phyloP scores from a whole-genome alignment of 2,113 vertebrate species.

The Speoplatyrhinus poulsoni region DNA sequence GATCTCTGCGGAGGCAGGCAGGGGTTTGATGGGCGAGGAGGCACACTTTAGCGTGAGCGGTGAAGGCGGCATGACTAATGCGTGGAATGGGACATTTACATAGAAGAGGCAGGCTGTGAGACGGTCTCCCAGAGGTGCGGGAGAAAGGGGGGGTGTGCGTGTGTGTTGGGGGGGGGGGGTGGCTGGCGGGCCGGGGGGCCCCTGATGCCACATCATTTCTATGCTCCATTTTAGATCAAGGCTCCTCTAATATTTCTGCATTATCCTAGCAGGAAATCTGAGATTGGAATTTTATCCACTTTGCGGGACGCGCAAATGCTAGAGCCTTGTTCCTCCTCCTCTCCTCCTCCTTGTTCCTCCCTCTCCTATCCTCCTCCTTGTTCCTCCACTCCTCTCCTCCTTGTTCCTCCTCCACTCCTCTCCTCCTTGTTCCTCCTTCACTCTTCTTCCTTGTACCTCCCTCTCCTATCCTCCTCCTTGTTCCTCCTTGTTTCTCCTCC shows the following conservation, averaged over 20 bases:
- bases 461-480: no score
- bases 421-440: no score
- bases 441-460: no score
- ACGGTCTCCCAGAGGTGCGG: constrained; percentile 71
- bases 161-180: constrained; percentile 62
- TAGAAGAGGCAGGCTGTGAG: constrained; percentile 68
- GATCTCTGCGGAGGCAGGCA: constrained; percentile 70
- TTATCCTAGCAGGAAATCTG: constrained; percentile 78
- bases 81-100: constrained; percentile 77
- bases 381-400: background rate
- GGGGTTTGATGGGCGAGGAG: constrained; percentile 69
- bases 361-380: constrained; percentile 17
- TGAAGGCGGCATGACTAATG: constrained; percentile 76
- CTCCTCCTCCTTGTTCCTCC: constrained; percentile 23
- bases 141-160: background rate
- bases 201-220: constrained; percentile 76
- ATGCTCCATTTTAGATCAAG: constrained; percentile 79
- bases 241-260: constrained; percentile 76
- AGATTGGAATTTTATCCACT: constrained; percentile 79
- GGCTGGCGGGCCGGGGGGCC: constrained; percentile 74
- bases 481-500: no score
- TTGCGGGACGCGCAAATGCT: constrained; percentile 57
- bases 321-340: constrained; percentile 4
- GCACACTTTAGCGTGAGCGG: constrained; percentile 65
- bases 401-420: no score